Conservation (phyloP, 2,888 invertebrate species). For the Drosophila leonis region DNA sequence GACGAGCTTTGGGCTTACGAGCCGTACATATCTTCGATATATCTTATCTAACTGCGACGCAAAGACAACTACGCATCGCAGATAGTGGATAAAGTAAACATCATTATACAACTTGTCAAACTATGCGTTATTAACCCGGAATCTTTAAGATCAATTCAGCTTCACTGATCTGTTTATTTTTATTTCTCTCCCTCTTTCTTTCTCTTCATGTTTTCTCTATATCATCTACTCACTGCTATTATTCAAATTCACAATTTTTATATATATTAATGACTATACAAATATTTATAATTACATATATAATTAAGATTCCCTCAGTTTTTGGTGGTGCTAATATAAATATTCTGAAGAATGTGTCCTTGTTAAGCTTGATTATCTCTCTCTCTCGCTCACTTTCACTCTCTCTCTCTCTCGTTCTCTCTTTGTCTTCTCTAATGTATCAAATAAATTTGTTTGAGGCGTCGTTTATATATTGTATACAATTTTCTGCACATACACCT, state of each 20-base stretch:
- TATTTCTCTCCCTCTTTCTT: not conserved
- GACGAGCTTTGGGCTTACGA: conserved; percentile 15
- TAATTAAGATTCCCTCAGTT: no score
- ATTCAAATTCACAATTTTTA: not conserved
- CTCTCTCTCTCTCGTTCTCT: not conserved
- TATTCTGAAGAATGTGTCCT: no score
- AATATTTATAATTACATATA: not conserved
- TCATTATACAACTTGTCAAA: conserved; percentile 20
- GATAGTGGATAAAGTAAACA: conserved; percentile 17
- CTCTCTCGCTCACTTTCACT: not conserved
- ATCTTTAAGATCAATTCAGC: not conserved
- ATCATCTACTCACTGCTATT: no score
- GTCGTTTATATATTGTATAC: not conserved
- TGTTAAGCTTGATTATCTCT: not conserved
- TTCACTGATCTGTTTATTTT: not conserved
- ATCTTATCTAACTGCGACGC: conserved; percentile 50
- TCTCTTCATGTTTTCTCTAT: not conserved
- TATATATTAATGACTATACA: no score
- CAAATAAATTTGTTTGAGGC: not conserved
- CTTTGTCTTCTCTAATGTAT: not conserved
- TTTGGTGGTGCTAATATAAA: no score
- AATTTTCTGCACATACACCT: not conserved
- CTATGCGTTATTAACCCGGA: not conserved
- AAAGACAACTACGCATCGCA: conserved; percentile 40
- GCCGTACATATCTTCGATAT: conserved; percentile 17